Base-by-base conservation (phyloP, 2,888 invertebrate species). In the Euphydryas editha region DNA sequence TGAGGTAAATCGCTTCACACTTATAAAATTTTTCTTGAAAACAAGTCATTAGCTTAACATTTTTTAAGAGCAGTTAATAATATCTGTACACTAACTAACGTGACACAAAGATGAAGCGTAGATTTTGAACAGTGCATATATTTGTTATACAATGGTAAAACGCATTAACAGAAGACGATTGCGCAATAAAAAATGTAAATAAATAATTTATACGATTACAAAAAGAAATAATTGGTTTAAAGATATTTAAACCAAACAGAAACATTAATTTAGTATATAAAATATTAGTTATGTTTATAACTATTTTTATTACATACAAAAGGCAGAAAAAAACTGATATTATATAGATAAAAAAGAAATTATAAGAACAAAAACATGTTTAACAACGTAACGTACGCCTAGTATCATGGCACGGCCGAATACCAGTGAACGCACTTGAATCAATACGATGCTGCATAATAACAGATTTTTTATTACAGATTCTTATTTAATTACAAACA, bases 21-120 rank as follows among this genome's bases (percentile, higher is more conserved):
- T 73, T 76, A 78, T 82, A 79, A 81, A 82, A 78, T 74, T 71
- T 79, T 72, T 72, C 70, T 72, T 75, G 75, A 74, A 72, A 66
- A 72, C 68, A 30, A 70, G 85, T 83, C 85, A 80, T 81, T 85
- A 83, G 83, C 85, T 78, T 77, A 72, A 69, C 69, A 73, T 72
- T 80, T 80, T 77, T 73, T 66, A 47, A 62, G 51, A 62, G 64
- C 64, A 60, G 68, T 61, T 54, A 60, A 54, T 54, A 68, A 65
- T 68, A 66, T 69, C 64, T 63, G 60, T 65, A 61, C 70, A 67
- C 67, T 72, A 62, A 64, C 47, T 30, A 61, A 37, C 62, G 56
- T 65, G 65, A 69, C 64, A 71, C 67, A 59, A 57, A 46, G 54
- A 59, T 59, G n/a, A 30, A 67, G 21, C 37, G 17, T 44, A 55